A percentile compares a stretch with the other conserved stretches of the same genome.
These are phyloP conservation scores for Chlorops oryzae DNA, from an alignment of 1,140 invertebrate species.

Conservation along the genomic window DNA sequence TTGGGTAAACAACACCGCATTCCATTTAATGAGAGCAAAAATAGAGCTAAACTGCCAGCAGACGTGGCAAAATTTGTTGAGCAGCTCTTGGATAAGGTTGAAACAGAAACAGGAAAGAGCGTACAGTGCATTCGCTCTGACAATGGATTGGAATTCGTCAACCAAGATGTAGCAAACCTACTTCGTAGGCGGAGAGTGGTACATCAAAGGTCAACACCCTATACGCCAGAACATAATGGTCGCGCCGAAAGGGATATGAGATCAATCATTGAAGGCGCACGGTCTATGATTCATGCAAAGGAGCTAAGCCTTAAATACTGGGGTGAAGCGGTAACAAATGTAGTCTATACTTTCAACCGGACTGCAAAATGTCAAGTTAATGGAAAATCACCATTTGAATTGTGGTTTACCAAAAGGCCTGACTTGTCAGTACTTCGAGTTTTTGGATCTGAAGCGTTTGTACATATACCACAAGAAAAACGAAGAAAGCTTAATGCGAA, in stretches of 20 bases:
- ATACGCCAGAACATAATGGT: too few species aligned
- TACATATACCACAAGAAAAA: too few species aligned
- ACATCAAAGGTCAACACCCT: too few species aligned
- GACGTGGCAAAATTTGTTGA: slow-evolving; percentile 8
- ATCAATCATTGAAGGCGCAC: slow-evolving; percentile 40
- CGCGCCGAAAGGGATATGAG: slow-evolving; percentile 33
- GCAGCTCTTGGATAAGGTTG: neutral
- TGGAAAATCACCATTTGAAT: slow-evolving; percentile 25
- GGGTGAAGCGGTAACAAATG: slow-evolving; percentile 10
- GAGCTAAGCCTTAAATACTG: neutral
- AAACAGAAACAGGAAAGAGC: neutral
- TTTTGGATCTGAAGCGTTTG: slow-evolving; percentile 1
- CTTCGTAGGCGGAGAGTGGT: too few species aligned
- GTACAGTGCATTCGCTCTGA: neutral
- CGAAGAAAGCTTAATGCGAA: too few species aligned
- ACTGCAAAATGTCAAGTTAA: slow-evolving; percentile 18
- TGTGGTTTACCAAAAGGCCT: slow-evolving; percentile 7
- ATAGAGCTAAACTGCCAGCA: slow-evolving; percentile 25
- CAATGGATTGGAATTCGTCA: neutral
- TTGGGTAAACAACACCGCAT: neutral
- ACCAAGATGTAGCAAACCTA: too few species aligned
- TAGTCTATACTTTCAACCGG: slow-evolving; percentile 31
- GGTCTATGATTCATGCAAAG: slow-evolving; percentile 25
- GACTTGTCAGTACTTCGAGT: neutral
- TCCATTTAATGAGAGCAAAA: neutral